phyloP scores from a whole-genome alignment of 64 coral and sea anemone genomes.

The Porites lutea region DNA sequence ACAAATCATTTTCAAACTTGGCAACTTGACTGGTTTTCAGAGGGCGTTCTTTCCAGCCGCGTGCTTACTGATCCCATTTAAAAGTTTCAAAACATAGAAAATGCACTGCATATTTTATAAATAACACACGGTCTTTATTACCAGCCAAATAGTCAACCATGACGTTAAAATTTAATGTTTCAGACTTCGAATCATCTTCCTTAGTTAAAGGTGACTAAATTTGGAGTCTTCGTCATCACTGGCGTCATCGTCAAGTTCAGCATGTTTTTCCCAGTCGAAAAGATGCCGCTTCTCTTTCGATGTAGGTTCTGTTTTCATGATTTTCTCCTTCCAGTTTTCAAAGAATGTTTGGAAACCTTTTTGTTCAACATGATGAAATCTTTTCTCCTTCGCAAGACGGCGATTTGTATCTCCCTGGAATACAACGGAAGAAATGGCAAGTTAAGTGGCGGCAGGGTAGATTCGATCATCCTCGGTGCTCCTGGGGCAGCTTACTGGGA shows the following conservation, averaged over 20 bases:
- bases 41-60: too few relatives aligned
- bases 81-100: too few relatives aligned
- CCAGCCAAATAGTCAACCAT: too few relatives aligned
- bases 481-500: too few relatives aligned
- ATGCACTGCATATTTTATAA: too few relatives aligned
- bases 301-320: neutral
- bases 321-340: slow-evolving; percentile 44
- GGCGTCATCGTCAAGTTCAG: neutral
- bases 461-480: too few relatives aligned
- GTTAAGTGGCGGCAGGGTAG: neutral
- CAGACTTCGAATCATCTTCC: neutral
- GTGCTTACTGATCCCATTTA: too few relatives aligned
- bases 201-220: slow-evolving; percentile 6
- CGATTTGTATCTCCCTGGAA: neutral
- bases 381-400: neutral
- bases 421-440: neutral
- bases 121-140: too few relatives aligned
- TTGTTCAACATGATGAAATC: slow-evolving; percentile 23
- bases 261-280: neutral
- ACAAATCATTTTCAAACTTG: too few relatives aligned
- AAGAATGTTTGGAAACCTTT: slow-evolving; percentile 29
- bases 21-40: too few relatives aligned
- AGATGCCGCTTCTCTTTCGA: neutral
- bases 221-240: slow-evolving; percentile 14
- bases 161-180: too few relatives aligned